These are phyloP conservation scores for Scopus umbretta DNA, from an alignment of 2,113 vertebrate genomes.

Conservation along the genomic window DNA sequence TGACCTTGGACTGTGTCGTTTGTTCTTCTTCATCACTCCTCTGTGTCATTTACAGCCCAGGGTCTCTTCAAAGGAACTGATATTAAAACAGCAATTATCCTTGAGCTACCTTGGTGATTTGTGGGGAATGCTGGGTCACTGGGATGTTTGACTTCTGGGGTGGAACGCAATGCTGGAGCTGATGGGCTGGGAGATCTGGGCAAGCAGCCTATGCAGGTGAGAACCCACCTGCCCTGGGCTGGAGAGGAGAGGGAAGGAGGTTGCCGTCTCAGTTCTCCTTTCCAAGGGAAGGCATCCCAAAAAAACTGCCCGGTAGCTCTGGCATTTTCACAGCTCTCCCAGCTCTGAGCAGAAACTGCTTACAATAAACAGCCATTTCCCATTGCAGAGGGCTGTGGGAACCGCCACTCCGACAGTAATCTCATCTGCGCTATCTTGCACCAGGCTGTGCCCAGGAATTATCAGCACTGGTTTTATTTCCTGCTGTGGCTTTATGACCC, in stretches of 20 bases:
- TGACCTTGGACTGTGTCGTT: not conserved
- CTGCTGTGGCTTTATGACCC: not conserved
- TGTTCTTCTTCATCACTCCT: not conserved
- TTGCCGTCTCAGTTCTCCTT: not conserved
- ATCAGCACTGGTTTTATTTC: not conserved
- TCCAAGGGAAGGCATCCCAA: not conserved
- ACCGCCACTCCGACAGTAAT: not conserved
- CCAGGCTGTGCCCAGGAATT: not conserved
- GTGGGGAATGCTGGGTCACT: rapidly evolving
- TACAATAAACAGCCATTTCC: not conserved
- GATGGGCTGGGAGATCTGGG: not conserved
- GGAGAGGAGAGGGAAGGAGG: not conserved
- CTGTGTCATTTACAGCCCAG: not conserved
- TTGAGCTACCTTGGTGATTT: not conserved
- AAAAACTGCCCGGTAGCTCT: not conserved
- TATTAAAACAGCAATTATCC: not conserved
- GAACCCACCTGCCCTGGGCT: not conserved
- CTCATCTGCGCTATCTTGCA: not conserved
- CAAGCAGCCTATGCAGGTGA: not conserved
- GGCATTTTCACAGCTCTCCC: not conserved
- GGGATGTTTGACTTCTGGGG: not conserved
- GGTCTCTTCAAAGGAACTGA: not conserved
- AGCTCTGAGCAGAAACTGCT: not conserved
- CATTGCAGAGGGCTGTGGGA: not conserved
- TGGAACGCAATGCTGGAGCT: not conserved